These are phyloP conservation scores for Thalpophila matura DNA, from an alignment of 2,888 invertebrate genomes.

Conservation along the genomic window DNA sequence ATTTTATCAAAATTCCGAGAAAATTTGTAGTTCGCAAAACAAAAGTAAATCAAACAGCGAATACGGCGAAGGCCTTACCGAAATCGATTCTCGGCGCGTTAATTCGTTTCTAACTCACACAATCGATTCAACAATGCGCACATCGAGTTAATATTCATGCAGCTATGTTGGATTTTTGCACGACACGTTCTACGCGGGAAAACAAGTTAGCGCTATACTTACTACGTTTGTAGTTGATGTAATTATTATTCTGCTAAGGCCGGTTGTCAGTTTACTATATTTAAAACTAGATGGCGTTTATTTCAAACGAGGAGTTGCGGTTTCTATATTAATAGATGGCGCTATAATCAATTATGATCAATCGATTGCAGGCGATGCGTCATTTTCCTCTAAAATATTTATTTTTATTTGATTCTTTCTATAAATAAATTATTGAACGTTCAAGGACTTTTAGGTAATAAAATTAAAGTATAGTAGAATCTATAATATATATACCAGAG, in stretches of 20 bases:
- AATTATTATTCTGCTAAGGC: constrained; percentile 16
- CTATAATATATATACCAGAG: too few species aligned
- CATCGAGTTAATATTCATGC: constrained; percentile 46
- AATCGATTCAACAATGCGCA: constrained; percentile 7
- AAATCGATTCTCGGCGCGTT: neutral
- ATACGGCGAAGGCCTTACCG: neutral
- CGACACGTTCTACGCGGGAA: constrained; percentile 46
- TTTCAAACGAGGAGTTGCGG: constrained; percentile 2
- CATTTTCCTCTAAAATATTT: constrained; percentile 10
- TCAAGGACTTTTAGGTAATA: constrained; percentile 3
- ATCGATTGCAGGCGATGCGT: neutral
- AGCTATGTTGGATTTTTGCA: constrained; percentile 52
- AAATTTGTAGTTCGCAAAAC: constrained; percentile 7
- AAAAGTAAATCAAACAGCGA: constrained; percentile 16
- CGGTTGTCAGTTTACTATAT: neutral
- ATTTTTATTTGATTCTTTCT: too few species aligned
- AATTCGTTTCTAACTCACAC: constrained; percentile 12
- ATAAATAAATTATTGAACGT: too few species aligned
- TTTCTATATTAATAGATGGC: constrained; percentile 27
- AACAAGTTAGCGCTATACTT: constrained; percentile 20
- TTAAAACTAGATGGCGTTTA: constrained; percentile 34
- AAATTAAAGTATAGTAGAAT: too few species aligned
- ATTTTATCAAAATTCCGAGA: constrained; percentile 15
- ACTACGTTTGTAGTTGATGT: neutral
- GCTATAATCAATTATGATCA: neutral